Percentiles rank a stretch among this genome's conserved stretches.
Evolutionary conservation across 2,797 vertebrate species (phyloP).

Genomic region (Thripadectes ignobilis): DNA sequence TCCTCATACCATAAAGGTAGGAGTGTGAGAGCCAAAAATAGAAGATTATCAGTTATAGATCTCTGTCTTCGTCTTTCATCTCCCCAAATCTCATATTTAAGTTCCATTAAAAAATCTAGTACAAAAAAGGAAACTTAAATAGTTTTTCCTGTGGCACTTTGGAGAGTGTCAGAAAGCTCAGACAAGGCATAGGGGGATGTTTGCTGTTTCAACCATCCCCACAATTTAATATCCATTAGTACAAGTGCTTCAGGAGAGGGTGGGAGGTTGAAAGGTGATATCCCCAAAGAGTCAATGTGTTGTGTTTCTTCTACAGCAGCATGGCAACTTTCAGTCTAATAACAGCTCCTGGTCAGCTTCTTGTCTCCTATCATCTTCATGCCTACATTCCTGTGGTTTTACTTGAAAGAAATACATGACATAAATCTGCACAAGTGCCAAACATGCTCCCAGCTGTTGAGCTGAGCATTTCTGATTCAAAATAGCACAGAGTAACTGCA

Average conservation of each 20-base stretch:
- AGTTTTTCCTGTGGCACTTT: neutral
- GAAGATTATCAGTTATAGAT: neutral
- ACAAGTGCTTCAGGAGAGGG: neutral
- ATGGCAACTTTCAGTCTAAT: neutral
- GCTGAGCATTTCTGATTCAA: neutral
- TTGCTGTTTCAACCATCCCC: neutral
- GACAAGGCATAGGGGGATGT: neutral
- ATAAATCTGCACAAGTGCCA: conserved; percentile 15
- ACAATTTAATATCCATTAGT: neutral
- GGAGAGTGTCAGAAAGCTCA: neutral
- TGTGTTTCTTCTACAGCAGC: neutral
- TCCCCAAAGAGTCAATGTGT: neutral
- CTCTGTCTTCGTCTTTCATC: neutral
- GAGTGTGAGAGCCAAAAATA: neutral
- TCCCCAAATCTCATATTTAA: neutral
- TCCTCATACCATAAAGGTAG: neutral
- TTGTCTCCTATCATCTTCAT: neutral
- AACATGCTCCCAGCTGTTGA: neutral
- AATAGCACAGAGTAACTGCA: neutral
- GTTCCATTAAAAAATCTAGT: neutral
- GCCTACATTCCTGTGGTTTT: conserved; percentile 19
- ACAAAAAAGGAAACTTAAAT: neutral
- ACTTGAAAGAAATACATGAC: conserved; percentile 1
- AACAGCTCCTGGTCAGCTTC: conserved; percentile 20
- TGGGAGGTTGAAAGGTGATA: conserved; percentile 25